phyloP scores from a whole-genome alignment of 2,888 invertebrate species.

The Drosophila borborema region DNA sequence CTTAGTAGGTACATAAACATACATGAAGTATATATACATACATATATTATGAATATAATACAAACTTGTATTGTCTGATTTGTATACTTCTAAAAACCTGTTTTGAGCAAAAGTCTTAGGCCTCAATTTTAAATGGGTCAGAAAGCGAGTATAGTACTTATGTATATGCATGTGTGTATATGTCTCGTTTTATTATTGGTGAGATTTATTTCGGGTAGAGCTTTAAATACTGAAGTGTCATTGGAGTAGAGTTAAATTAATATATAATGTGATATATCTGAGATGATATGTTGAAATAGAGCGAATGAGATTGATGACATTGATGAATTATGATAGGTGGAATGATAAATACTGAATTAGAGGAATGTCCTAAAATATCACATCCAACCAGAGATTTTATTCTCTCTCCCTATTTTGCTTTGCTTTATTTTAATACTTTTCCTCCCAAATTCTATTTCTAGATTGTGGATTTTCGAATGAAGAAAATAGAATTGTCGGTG shows the following conservation, averaged over 20 bases:
- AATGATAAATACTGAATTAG: neutral
- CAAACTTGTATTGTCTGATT: neutral
- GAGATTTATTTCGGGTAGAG: neutral
- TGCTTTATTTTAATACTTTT: neutral
- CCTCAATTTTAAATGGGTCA: neutral
- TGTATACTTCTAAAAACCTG: neutral
- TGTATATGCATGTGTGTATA: neutral
- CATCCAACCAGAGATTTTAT: neutral
- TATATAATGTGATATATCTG: neutral
- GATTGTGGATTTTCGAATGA: slow-evolving; percentile 94
- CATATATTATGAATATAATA: too few relatives aligned
- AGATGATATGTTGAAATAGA: too few relatives aligned
- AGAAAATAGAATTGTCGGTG: slow-evolving; percentile 94
- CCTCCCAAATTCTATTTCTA: slow-evolving; percentile 82
- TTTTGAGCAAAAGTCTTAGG: neutral
- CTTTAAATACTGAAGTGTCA: neutral
- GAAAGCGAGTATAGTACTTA: neutral
- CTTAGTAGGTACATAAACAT: too few relatives aligned
- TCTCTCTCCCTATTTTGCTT: neutral
- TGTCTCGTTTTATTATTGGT: neutral
- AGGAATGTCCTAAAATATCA: too few relatives aligned
- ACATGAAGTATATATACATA: too few relatives aligned
- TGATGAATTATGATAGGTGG: neutral
- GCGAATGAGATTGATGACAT: too few relatives aligned
- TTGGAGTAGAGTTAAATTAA: too few relatives aligned